Percentiles rank a stretch among this genome's conserved stretches.
Evolutionary conservation across 2,113 vertebrate genomes (phyloP).

Genomic region (Bubo scandiacus): DNA sequence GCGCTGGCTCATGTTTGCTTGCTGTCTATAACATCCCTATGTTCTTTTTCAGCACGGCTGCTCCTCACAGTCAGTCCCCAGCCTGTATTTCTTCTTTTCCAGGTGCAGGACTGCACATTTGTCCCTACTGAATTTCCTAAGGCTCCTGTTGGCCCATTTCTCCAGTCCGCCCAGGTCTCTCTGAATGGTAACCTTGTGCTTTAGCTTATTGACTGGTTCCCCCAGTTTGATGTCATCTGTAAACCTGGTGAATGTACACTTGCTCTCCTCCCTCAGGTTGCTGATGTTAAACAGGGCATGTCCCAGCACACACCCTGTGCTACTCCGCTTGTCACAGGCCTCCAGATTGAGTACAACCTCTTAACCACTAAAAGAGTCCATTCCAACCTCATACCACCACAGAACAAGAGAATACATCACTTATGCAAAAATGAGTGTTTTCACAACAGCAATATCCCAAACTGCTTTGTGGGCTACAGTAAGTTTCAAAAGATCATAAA

Average conservation of each 20-base stretch:
- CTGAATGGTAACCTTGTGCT: neutral
- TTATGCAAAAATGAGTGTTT: neutral
- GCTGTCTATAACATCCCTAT: neutral
- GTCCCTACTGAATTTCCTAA: neutral
- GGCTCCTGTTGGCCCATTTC: neutral
- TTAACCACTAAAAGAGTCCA: neutral
- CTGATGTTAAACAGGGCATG: neutral
- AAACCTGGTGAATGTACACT: neutral
- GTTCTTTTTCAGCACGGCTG: neutral
- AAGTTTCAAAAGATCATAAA: neutral
- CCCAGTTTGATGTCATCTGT: neutral
- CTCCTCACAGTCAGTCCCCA: neutral
- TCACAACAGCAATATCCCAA: neutral
- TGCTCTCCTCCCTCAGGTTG: neutral
- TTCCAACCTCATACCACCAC: neutral
- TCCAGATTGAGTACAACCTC: neutral
- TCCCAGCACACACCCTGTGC: neutral
- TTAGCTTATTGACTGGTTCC: neutral
- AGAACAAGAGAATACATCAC: neutral
- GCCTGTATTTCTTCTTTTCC: neutral
- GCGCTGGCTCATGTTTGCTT: neutral
- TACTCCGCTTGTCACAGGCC: neutral
- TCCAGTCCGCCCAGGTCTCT: neutral
- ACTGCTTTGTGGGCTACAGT: neutral
- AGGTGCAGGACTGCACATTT: neutral